These are phyloP conservation scores for Cotesia glomerata DNA, from an alignment of 1,140 invertebrate genomes.

Conservation along the genomic window DNA sequence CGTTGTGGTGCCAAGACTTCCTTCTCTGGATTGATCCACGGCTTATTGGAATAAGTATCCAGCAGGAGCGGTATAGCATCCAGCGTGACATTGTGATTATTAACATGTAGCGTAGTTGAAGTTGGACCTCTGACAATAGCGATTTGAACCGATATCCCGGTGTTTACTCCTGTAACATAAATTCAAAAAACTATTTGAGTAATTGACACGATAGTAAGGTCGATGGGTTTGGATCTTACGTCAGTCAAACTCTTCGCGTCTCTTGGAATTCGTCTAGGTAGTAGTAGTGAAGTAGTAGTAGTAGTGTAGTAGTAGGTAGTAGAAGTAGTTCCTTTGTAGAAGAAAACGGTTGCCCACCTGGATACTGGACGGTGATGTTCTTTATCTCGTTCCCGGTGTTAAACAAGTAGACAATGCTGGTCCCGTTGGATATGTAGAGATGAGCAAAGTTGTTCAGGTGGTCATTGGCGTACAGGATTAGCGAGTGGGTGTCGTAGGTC, in stretches of 20 bases:
- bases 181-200: constrained; percentile 14
- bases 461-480: constrained; percentile 91
- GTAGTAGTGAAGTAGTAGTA: constrained; percentile 6
- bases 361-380: constrained; percentile 76
- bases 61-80: constrained; percentile 74
- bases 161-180: constrained; percentile 68
- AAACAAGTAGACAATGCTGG: constrained; percentile 79
- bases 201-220: constrained; percentile 19
- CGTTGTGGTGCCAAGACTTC: constrained; percentile 85
- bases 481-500: constrained; percentile 81
- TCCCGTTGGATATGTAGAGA: constrained; percentile 80
- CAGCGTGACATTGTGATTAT: constrained; percentile 76
- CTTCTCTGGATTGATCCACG: constrained; percentile 83
- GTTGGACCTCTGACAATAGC: constrained; percentile 77
- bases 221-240: constrained; percentile 34
- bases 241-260: constrained; percentile 29
- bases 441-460: constrained; percentile 94
- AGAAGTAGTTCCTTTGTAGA: constrained; percentile 32
- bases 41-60: constrained; percentile 79
- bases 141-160: constrained; percentile 83
- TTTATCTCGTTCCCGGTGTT: constrained; percentile 82
- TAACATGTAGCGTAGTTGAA: constrained; percentile 81
- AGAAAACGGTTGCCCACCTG: constrained; percentile 54
- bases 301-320: constrained; percentile 1
- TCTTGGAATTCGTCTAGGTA: constrained; percentile 33